Evolutionary conservation across 2,113 vertebrate genomes (phyloP), one percentile per base, ranked within the genome.

Genomic region (Psilopsiagon aymara): DNA sequence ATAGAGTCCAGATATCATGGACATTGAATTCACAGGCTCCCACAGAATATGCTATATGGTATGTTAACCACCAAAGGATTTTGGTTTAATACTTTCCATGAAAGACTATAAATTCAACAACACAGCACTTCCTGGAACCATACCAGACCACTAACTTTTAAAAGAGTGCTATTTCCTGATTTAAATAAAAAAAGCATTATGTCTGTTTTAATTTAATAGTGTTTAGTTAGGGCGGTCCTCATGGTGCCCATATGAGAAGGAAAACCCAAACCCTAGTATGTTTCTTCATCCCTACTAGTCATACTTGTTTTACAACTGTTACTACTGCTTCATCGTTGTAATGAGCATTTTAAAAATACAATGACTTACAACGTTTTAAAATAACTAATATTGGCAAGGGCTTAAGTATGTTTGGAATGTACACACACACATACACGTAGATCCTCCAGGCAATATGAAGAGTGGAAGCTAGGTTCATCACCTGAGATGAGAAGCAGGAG

Each of bases 51-150:
- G 20, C 59, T 27, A 49, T 82, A 47, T 44, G 66, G 53, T 74
- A 82, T 86, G 43, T 69, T 82, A 85, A 82, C 19, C 53, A 94
- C n/a, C 41, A 87, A 69, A 80, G 71, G 33, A 88, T 90, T 92
- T 90, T 74, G 9, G 19, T 70, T 92, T 83, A 94, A 74, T 55
- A 62, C 18, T 85, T 86, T 88, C 29, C 76, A 62, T 57, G 35
- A 80, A 88, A 83, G 63, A 53, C 78, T 77, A 49, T n/a, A 86
- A 84, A 90, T 90, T 92, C 63, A 92, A 67, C 62, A 85, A 66
- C 28, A 74, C 14, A 85, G n/a, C 25, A 62, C 62, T 62, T 78
- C 21, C 57, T 95, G 67, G 76, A 94, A 92, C n/a, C 57, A 59
- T 41, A 94, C 70, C 82, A 95, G 57, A 85, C 21, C 49, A 85